A percentile compares a stretch with the other conserved stretches of the same genome.
Conservation (phyloP, 92 coral and sea anemone species). For the Hydrozoanthus gracilis region DNA sequence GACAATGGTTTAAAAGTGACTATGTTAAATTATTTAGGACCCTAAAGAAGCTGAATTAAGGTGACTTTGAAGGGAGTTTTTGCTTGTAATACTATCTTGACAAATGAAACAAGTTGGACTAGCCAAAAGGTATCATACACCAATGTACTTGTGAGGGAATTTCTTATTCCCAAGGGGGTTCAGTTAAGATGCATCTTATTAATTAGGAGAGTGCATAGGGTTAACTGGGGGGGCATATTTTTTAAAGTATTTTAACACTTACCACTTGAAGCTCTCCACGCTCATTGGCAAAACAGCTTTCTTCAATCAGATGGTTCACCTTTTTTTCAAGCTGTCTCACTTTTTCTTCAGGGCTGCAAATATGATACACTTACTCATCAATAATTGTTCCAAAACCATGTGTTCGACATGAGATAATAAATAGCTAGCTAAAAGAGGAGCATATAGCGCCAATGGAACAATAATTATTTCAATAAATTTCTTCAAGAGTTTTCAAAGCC, state of each 20-base stretch:
- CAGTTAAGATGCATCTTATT: neutral
- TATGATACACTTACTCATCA: neutral
- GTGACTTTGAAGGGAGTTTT: no score
- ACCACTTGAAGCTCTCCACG: conserved; percentile 86
- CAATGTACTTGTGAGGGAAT: no score
- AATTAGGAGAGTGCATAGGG: no score
- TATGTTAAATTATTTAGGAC: no score
- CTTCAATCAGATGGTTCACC: conserved; percentile 95
- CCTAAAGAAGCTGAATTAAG: no score
- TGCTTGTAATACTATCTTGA: no score
- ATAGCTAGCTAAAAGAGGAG: neutral
- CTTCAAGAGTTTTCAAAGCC: no score
- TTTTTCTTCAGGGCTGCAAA: conserved; percentile 92
- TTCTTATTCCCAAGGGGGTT: neutral
- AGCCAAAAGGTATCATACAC: no score
- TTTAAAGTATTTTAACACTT: conserved; percentile 13
- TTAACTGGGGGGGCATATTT: no score
- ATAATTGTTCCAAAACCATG: neutral
- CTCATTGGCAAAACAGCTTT: conserved; percentile 96
- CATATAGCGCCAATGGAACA: neutral
- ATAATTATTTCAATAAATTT: no score
- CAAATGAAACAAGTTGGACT: no score
- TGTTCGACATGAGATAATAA: neutral
- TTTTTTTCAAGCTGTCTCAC: conserved; percentile 96
- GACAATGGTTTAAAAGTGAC: no score